These are phyloP conservation scores for Epizoanthus scotinus DNA, from an alignment of 92 coral and sea anemone species.

Conservation along the genomic window DNA sequence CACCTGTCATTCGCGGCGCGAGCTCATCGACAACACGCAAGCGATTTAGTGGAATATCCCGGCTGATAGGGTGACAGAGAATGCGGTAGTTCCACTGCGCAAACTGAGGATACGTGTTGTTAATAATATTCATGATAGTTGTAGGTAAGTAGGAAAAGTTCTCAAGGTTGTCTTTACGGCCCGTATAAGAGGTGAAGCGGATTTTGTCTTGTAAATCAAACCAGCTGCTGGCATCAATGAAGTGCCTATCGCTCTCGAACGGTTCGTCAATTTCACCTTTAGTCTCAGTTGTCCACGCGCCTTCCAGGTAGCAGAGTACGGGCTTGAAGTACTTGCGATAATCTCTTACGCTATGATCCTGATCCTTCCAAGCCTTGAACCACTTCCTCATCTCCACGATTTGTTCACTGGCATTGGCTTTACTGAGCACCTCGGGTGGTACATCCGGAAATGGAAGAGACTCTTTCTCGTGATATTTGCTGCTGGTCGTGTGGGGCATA, in stretches of 20 bases:
- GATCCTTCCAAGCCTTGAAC: conserved; percentile 87
- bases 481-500: conserved; percentile 67
- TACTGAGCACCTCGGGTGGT: conserved; percentile 58
- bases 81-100: conserved; percentile 86
- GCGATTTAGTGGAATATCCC: conserved; percentile 69
- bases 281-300: conserved; percentile 80
- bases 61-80: conserved; percentile 61
- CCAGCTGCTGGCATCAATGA: conserved; percentile 88
- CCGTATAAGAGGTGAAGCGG: conserved; percentile 92
- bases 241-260: conserved; percentile 91
- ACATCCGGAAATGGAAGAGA: conserved; percentile 78
- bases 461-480: conserved; percentile 60
- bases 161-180: conserved; percentile 91
- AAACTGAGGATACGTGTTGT: conserved; percentile 72
- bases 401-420: conserved; percentile 50
- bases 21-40: conserved; percentile 70
- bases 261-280: conserved; percentile 84
- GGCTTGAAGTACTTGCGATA: conserved; percentile 89
- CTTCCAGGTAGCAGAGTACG: conserved; percentile 83
- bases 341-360: conserved; percentile 73
- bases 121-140: conserved; percentile 77
- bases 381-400: conserved; percentile 85
- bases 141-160: conserved; percentile 89
- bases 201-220: conserved; percentile 90
- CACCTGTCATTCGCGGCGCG: conserved; percentile 45